Base-by-base conservation (phyloP, 2,797 vertebrate genomes). In the Ctenosaura bakeri region DNA sequence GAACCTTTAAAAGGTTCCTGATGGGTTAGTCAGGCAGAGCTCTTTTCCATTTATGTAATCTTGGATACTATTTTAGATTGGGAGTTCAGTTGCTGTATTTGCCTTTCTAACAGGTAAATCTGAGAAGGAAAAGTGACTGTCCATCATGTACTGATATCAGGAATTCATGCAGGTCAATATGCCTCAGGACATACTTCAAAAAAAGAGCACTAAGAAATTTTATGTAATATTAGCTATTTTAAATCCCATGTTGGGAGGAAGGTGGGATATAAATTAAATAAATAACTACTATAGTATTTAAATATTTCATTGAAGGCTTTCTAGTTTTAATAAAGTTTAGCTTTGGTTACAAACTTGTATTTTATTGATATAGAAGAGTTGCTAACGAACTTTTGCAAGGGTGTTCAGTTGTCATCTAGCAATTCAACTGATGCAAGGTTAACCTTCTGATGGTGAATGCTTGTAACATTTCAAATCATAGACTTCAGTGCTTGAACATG, bases 381-480 rank as follows among this genome's bases (percentile, higher is more conserved):
- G 32, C 12, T 71, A 71, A 8, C 18, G 52, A 38, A 71, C 35
- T 56, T 35, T 35, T 85, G 35, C 52, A 78, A 20, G 74, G 29
- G 38, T 71, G n/a, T 46, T 71, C 35, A 42, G 24, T n/a, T 56
- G 73, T 82, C 69, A 59, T 46, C 69, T 82, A 56, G 50, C 9
- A 14, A 16, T 54, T 82, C 64, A 73, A 24, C n/a, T 88, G 46
- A 88, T 59, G 64, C n/a, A 73, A 81, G 81, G 66, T 52, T 46
- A 88, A 59, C 59, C 50, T 73, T 82, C 78, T 82, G 54, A 73
- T 71, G 56, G 52, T 38, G 18, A 82, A 88, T 74, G 69, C 73
- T 88, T 59, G 42, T 29, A n/a, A 59, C 26, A 16, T 71, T 86
- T 86, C n/a, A 42, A 42, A 24, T 38, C 35, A 22, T 46, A 56